phyloP scores from a whole-genome alignment of 2,888 invertebrate genomes.

The Ceriagrion tenellum region DNA sequence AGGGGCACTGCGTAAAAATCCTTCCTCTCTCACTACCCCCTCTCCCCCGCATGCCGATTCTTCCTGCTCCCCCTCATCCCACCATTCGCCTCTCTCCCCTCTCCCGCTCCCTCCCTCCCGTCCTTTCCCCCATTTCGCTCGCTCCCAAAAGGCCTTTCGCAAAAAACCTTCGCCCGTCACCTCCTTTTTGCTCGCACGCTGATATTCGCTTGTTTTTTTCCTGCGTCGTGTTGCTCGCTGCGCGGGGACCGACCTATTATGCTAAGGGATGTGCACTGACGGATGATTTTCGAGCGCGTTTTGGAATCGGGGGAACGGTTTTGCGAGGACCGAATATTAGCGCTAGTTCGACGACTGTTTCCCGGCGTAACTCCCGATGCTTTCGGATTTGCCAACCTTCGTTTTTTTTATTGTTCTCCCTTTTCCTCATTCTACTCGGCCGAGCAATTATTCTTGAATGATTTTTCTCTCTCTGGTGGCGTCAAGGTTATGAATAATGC shows the following conservation, averaged over 20 bases:
- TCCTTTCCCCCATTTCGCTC: neutral
- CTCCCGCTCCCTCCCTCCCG: neutral
- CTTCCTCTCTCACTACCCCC: neutral
- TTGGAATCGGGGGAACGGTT: neutral
- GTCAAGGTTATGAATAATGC: no score
- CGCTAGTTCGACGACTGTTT: neutral
- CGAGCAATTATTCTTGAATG: no score
- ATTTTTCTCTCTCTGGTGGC: no score
- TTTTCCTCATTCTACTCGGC: no score
- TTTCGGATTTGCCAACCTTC: neutral
- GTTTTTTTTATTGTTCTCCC: no score
- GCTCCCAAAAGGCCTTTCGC: no score
- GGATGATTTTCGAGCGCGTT: neutral
- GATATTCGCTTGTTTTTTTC: no score
- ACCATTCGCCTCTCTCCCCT: neutral
- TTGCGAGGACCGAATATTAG: neutral
- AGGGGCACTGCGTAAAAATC: neutral
- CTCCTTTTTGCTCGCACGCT: no score
- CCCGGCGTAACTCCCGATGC: neutral
- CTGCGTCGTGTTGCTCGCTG: no score
- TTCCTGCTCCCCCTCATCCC: no score
- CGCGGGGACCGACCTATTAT: neutral
- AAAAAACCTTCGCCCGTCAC: no score
- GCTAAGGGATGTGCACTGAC: neutral
- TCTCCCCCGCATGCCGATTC: no score